Evolutionary conservation across 1,140 invertebrate genomes (phyloP).

Genomic region (Caenorhabditis inopinata): DNA sequence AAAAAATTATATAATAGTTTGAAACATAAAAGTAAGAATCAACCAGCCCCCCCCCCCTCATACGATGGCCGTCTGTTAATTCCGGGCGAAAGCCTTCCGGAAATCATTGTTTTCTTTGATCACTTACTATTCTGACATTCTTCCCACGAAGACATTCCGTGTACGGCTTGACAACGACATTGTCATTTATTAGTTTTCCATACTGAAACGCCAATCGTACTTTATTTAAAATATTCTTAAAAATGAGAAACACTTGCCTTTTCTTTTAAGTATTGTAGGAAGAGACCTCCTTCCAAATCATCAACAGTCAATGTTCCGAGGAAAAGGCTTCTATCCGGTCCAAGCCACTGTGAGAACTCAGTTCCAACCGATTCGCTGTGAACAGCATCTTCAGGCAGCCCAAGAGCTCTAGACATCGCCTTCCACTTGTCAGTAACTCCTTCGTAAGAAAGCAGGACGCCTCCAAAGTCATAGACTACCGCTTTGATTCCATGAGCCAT

Average conservation of each 20-base stretch:
- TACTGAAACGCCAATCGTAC: not conserved
- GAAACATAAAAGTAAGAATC: too few relatives aligned
- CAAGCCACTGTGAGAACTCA: conserved; percentile 31
- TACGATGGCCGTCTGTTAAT: too few relatives aligned
- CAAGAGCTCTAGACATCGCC: conserved; percentile 1
- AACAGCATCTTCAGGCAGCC: not conserved
- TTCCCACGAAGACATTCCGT: conserved; percentile 7
- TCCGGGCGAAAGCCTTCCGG: too few relatives aligned
- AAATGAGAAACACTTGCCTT: not conserved
- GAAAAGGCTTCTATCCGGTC: conserved; percentile 24
- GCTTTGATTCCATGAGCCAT: not conserved
- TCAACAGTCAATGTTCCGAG: conserved; percentile 24
- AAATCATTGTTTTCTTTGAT: too few relatives aligned
- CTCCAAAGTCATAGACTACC: conserved; percentile 36
- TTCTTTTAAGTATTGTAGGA: not conserved
- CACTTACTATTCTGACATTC: conserved; percentile 15
- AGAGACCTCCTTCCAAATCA: conserved; percentile 29
- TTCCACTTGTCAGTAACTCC: not conserved
- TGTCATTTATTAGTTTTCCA: not conserved
- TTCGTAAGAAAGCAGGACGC: conserved; percentile 35
- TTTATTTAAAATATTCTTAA: not conserved
- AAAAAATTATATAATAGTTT: too few relatives aligned
- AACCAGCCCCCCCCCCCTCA: too few relatives aligned
- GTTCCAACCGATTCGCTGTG: not conserved
- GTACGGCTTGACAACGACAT: conserved; percentile 4